A percentile compares a stretch with the other conserved stretches of the same genome.
Conservation (phyloP, 2,888 invertebrate genomes). For the Hirtodrosophila histrioides region DNA sequence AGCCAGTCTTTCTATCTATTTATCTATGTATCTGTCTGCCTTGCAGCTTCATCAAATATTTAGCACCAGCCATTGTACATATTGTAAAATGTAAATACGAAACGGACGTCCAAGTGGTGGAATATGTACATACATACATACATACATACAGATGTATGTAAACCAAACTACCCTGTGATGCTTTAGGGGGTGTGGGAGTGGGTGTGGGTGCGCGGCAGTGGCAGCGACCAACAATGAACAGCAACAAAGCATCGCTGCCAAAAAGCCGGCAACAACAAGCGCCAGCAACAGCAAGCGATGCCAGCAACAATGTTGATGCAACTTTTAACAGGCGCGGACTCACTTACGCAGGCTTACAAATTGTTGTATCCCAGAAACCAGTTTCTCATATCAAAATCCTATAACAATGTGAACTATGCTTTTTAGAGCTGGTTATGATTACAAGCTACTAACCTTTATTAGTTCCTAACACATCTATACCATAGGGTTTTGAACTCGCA, state of each 20-base stretch:
- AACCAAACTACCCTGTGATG: conserved; percentile 67
- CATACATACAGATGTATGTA: not conserved
- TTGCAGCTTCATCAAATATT: conserved; percentile 75
- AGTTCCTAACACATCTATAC: no score
- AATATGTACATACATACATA: conserved; percentile 7
- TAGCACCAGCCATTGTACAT: conserved; percentile 65
- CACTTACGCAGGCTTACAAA: not conserved
- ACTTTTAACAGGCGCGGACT: conserved; percentile 38
- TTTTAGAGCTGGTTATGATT: no score
- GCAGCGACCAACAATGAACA: conserved; percentile 58
- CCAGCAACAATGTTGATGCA: conserved; percentile 57
- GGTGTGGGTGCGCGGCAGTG: conserved; percentile 45
- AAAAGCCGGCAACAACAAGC: conserved; percentile 76
- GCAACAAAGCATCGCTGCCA: conserved; percentile 46
- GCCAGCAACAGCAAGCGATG: conserved; percentile 22
- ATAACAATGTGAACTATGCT: no score
- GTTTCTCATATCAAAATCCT: no score
- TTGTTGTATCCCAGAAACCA: no score
- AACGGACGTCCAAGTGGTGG: conserved; percentile 57
- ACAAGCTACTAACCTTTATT: no score
- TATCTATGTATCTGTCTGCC: conserved; percentile 32
- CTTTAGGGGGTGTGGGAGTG: conserved; percentile 10
- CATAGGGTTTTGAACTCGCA: no score
- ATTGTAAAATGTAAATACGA: conserved; percentile 61
- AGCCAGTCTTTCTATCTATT: conserved; percentile 34